Conservation (phyloP, 2,113 vertebrate genomes). For the Perca flavescens region DNA sequence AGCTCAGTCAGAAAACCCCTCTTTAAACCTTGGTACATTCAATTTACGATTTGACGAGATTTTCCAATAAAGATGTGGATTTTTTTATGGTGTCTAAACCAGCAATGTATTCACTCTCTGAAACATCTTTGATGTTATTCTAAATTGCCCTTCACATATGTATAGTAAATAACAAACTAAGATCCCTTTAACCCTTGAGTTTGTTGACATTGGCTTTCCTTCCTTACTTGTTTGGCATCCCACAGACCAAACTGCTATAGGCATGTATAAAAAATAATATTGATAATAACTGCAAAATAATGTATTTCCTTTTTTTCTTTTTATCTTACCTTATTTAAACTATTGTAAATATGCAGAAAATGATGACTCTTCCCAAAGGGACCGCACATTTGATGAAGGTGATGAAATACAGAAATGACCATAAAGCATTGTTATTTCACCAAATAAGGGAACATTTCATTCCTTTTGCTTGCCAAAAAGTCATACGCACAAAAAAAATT, state of each 20-base stretch:
- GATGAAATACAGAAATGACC: not conserved
- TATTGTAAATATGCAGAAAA: not conserved
- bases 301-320: not conserved
- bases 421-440: not conserved
- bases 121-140: not conserved
- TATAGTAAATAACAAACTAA: not conserved
- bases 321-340: not conserved
- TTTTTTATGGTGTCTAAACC: slow-evolving; percentile 4
- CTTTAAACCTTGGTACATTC: slow-evolving; percentile 17
- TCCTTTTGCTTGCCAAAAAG: not conserved
- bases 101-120: slow-evolving; percentile 11
- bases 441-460: not conserved
- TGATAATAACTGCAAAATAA: not conserved
- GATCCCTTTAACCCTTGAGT: not conserved
- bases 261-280: not conserved
- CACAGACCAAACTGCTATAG: not conserved
- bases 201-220: not conserved
- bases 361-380: not conserved
- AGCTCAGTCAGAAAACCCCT: slow-evolving; percentile 15
- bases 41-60: slow-evolving; percentile 6
- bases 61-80: slow-evolving; percentile 28
- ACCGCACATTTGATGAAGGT: not conserved
- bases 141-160: slow-evolving; percentile 5
- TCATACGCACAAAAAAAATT: not conserved
- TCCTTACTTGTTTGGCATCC: not conserved